These are phyloP conservation scores for Ormyrus labotus DNA, from an alignment of 2,888 invertebrate species.

Conservation along the genomic window DNA sequence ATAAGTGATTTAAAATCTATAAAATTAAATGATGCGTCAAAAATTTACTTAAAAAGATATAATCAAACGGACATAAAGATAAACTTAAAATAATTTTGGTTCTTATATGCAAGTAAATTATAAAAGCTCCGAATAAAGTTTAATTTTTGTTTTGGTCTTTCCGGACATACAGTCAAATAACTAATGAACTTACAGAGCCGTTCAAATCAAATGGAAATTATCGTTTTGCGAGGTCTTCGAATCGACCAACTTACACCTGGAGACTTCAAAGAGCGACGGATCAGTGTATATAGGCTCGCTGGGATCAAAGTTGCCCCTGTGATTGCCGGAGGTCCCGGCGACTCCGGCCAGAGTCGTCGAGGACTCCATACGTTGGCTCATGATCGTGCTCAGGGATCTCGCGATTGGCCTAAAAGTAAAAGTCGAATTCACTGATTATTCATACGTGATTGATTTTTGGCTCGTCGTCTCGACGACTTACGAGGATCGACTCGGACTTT, in stretches of 20 bases:
- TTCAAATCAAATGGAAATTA: constrained; percentile 72
- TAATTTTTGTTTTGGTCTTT: no score
- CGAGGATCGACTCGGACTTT: constrained; percentile 72
- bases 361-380: constrained; percentile 69
- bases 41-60: no score
- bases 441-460: constrained; percentile 9
- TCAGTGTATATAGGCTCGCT: constrained; percentile 96
- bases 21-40: no score
- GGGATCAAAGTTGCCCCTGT: constrained; percentile 82
- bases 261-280: constrained; percentile 89
- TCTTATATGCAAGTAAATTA: no score
- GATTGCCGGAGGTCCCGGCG: constrained; percentile 74
- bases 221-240: constrained; percentile 76
- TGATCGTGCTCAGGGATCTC: constrained; percentile 69
- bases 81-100: no score
- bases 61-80: no score
- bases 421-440: constrained; percentile 53
- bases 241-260: constrained; percentile 64
- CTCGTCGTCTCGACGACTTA: constrained; percentile 60
- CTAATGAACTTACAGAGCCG: neutral
- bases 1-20: no score
- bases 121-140: no score
- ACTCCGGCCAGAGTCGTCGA: constrained; percentile 77
- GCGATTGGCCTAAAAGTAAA: constrained; percentile 65
- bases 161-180: no score